phyloP scores from a whole-genome alignment of 1,140 invertebrate genomes.

The Hermatobates lingyangjiaoensis region DNA sequence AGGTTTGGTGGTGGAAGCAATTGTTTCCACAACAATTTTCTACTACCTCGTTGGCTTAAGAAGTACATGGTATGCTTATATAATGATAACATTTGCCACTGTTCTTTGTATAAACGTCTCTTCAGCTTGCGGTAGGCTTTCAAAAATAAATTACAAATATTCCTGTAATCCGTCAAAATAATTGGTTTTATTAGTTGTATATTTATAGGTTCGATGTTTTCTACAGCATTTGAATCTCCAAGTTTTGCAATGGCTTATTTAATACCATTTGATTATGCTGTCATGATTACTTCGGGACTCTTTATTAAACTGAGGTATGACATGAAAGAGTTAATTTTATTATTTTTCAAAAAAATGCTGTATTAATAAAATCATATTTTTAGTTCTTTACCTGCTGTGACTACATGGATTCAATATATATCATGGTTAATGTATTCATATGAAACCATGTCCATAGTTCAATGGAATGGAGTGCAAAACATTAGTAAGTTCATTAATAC shows the following conservation, averaged over 20 bases:
- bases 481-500: slow-evolving; percentile 41
- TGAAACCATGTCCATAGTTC: slow-evolving; percentile 64
- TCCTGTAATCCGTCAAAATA: neutral
- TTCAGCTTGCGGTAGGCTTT: slow-evolving; percentile 49
- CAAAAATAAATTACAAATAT: neutral
- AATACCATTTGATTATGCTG: slow-evolving; percentile 66
- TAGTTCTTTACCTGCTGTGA: slow-evolving; percentile 55
- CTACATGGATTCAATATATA: slow-evolving; percentile 69
- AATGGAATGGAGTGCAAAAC: slow-evolving; percentile 54
- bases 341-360: slow-evolving; percentile 2
- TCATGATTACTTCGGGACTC: slow-evolving; percentile 73
- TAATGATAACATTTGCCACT: slow-evolving; percentile 40
- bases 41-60: slow-evolving; percentile 61
- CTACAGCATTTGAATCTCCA: slow-evolving; percentile 58
- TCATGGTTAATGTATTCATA: slow-evolving; percentile 87
- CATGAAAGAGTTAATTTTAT: neutral
- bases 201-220: slow-evolving; percentile 61
- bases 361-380: slow-evolving; percentile 17
- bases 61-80: slow-evolving; percentile 40
- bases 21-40: slow-evolving; percentile 51
- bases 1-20: slow-evolving; percentile 52
- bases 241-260: slow-evolving; percentile 61
- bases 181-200: neutral
- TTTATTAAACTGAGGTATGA: slow-evolving; percentile 61
- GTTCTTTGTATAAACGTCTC: slow-evolving; percentile 64